Percentiles rank a stretch among this genome's conserved stretches.
Evolutionary conservation across 2,797 vertebrate species (phyloP).

Genomic region (Melopsittacus undulatus): DNA sequence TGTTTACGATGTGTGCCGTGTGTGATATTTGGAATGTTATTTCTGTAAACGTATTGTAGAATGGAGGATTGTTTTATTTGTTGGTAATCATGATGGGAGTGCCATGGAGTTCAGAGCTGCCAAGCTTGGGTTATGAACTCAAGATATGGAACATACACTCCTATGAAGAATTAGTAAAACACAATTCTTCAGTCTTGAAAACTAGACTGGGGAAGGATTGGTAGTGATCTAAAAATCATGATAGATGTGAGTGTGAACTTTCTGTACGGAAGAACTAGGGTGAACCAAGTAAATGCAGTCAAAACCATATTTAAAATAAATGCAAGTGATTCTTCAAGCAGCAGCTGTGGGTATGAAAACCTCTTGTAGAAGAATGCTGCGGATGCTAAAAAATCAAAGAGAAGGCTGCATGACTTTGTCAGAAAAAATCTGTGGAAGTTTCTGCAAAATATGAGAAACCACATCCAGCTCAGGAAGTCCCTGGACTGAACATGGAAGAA

Average conservation of each 20-base stretch:
- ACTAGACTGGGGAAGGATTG: neutral
- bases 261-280: neutral
- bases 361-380: neutral
- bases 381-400: neutral
- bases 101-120: neutral
- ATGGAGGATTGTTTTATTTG: neutral
- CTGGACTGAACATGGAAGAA: neutral
- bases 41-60: neutral
- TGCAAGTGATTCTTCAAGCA: neutral
- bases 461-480: neutral
- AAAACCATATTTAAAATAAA: neutral
- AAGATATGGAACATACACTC: neutral
- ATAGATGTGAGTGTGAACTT: neutral
- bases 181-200: neutral
- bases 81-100: neutral
- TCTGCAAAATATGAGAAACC: neutral
- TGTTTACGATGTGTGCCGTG: neutral
- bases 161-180: neutral
- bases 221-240: neutral
- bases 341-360: neutral
- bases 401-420: neutral
- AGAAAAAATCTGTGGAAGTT: neutral
- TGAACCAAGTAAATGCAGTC: neutral
- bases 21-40: neutral
- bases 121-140: neutral